Base-by-base conservation (phyloP, 2,797 vertebrate genomes). In the Anas bahamensis region DNA sequence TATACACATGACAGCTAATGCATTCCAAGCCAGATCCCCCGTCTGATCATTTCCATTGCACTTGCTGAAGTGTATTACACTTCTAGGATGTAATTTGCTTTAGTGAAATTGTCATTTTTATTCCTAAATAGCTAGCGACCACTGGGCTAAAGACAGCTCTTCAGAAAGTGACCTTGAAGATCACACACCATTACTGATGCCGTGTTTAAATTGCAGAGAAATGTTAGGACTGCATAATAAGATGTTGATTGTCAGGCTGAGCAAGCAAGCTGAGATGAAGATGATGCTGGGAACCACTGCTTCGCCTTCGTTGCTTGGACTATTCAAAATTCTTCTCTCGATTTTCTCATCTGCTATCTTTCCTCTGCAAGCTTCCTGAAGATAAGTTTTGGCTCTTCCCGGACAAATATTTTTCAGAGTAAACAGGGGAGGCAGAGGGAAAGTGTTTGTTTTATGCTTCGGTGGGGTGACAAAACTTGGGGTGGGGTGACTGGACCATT, bases 141-240 rank as follows among this genome's bases (percentile, higher is more conserved):
- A 44, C 33, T 11, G 63, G 66, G 86, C 93, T 88, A 90, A 95
- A 93, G 83, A 66, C 75, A 88, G 64, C 57, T 83, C 68, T 90
- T 61, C 80, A 68, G 73, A 52, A 93, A 94, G 66, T 86, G 92
- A 95, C 96, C 92, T 96, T 96, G 95, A 79, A 74, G 89, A 93
- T 90, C 83, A 70, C 84, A 63, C 42, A 46, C 52, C 86, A 73
- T 90, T 82, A 86, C 80, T 0, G 0, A 69, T 3, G 75, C 74
- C 73, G 72, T 90, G 88, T 96, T 96, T 87, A 80, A 95, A 96
- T 63, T 95, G 90, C 83, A 83, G 75, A 78, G 83, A 59, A 92
- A 56, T 16, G 74, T 44, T 56, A 23, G 50, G 61, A 21, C 85
- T 97, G 96, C 87, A 90, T 91, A 96, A 90, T 95, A 42, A 96